Evolutionary conservation across 2,797 vertebrate species (phyloP), one percentile per base, ranked within the genome.

Genomic region (Enteromius radiatus): DNA sequence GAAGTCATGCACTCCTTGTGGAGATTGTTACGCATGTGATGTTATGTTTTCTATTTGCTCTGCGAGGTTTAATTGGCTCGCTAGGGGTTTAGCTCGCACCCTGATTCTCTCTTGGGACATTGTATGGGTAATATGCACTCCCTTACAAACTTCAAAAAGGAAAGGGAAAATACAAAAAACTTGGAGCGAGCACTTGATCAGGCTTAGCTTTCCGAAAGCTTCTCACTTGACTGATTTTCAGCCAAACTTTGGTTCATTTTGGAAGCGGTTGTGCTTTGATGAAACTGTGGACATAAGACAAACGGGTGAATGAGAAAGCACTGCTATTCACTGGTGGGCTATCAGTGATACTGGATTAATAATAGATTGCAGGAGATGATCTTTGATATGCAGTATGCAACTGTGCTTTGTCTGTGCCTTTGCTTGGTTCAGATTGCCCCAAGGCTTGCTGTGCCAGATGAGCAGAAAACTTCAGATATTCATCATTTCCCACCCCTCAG

Each of bases 11-110:
- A 33, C 38, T 69, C 65, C 41, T 47, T 59, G 17, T 52, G 43
- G 38, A 63, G 56, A 78, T 31, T 31, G 38, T 23, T 80, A 26
- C 45, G 2, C 7, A 31, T 41, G 17, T 26, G 12, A 54, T 56
- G 23, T 38, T 68, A 61, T 56, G 73, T 49, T 64, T 80, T 36
- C 59, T 64, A 38, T 78, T 85, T 31, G 21, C 26, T 80, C 45
- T 82, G 80, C 67, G 52, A 63, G 14, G 31, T 68, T 78, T 87
- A 85, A 87, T 84, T 87, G 79, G 76, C 82, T 85, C 79, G 43
- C 78, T 69, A 71, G 81, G 81, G 65, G 65, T 47, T 84, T 71
- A 19, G 2, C 54, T 47, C 15, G 1, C n/a, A 64, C 56, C 31
- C 43, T 26, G 10, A 19, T 73, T 31, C 68, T 74, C 69, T 64